These are phyloP conservation scores for Neotoxoptera formosana DNA, from an alignment of 1,140 invertebrate genomes.

Conservation along the genomic window DNA sequence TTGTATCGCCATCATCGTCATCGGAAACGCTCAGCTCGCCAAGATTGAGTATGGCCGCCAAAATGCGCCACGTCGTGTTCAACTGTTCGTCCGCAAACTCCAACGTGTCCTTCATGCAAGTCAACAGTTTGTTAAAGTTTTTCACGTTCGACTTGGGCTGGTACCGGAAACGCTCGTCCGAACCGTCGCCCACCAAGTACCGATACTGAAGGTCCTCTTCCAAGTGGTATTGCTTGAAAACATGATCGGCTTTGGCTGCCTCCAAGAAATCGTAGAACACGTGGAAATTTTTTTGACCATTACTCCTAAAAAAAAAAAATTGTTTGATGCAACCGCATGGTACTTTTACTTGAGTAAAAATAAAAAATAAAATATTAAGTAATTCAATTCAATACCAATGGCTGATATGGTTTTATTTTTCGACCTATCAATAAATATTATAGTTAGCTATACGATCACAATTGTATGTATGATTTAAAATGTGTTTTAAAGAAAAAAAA, in stretches of 20 bases:
- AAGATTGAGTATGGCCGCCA: constrained; percentile 81
- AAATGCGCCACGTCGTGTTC: constrained; percentile 74
- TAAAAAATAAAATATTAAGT: not conserved
- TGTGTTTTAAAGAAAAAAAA: not conserved
- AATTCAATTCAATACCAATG: not conserved
- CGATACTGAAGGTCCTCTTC: constrained; percentile 76
- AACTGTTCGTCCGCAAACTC: constrained; percentile 78
- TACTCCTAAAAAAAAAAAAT: constrained; percentile 54
- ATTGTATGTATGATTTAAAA: not conserved
- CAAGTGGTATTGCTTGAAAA: constrained; percentile 71
- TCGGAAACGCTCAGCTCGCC: constrained; percentile 83
- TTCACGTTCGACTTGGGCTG: constrained; percentile 68
- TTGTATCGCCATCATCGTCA: constrained; percentile 70
- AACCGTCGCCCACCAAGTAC: constrained; percentile 68
- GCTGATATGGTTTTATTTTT: not conserved
- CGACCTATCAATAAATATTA: not conserved
- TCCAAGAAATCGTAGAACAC: constrained; percentile 91
- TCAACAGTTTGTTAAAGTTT: constrained; percentile 71
- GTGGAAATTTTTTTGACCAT: constrained; percentile 84
- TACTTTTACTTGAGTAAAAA: not conserved
- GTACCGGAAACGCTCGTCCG: constrained; percentile 68
- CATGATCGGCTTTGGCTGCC: constrained; percentile 72
- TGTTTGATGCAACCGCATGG: not conserved
- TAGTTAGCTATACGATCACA: not conserved
- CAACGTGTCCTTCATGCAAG: constrained; percentile 69